Evolutionary conservation across 64 coral and sea anemone genomes (phyloP).

Genomic region (Stylophora pistillata): DNA sequence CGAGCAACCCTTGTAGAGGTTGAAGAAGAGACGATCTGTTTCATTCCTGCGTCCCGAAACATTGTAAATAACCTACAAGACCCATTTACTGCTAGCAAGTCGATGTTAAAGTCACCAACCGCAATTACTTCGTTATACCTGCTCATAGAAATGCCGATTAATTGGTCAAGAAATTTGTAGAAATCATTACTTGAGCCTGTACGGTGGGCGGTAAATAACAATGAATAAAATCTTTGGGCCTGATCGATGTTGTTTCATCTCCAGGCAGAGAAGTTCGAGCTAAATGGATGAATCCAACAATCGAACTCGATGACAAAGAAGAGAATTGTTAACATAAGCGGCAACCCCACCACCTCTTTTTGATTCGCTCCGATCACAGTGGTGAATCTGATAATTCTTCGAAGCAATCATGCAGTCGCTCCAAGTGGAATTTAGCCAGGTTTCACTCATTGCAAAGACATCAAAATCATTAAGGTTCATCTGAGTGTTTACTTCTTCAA

Average conservation of each 20-base stretch:
- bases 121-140: conserved; percentile 52
- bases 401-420: conserved; percentile 13
- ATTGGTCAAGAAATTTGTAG: conserved; percentile 35
- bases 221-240: conserved; percentile 57
- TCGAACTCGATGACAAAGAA: conserved; percentile 52
- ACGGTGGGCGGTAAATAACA: conserved; percentile 59
- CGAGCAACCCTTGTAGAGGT: conserved; percentile 34
- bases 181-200: conserved; percentile 4
- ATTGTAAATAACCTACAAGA: not conserved
- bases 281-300: conserved; percentile 19
- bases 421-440: conserved; percentile 52
- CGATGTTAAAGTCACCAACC: conserved; percentile 43
- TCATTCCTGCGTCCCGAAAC: conserved; percentile 45
- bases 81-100: conserved; percentile 26
- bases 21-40: conserved; percentile 27
- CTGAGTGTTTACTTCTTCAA: conserved; percentile 41
- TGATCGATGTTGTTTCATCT: conserved; percentile 54
- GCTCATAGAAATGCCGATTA: conserved; percentile 36
- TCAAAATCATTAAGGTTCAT: conserved; percentile 42
- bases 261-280: conserved; percentile 47
- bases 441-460: conserved; percentile 65
- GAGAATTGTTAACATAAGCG: conserved; percentile 55
- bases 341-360: conserved; percentile 51
- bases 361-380: conserved; percentile 35
- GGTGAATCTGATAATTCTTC: conserved; percentile 43